Evolutionary conservation across 2,797 vertebrate species (phyloP).

Genomic region (Rhyacichthys aspro): DNA sequence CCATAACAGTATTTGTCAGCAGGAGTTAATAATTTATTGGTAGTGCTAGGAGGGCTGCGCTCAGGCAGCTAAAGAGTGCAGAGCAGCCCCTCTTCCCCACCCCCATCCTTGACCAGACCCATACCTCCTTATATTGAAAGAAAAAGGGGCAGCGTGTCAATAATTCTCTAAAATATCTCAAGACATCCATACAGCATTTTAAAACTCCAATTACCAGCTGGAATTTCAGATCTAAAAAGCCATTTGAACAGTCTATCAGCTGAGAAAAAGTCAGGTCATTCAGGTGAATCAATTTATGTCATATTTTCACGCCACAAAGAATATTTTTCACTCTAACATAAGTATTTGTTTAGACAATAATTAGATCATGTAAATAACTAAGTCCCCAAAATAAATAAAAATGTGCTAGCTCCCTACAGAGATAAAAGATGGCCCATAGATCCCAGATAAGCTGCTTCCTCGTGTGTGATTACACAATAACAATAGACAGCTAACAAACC

Average conservation of each 20-base stretch:
- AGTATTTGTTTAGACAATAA: too few species aligned
- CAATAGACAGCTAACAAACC: conserved; percentile 72
- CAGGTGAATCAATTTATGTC: conserved; percentile 10
- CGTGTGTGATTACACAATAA: conserved; percentile 73
- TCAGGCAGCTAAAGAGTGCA: conserved; percentile 77
- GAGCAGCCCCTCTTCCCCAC: conserved; percentile 63
- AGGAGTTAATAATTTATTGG: conserved; percentile 88
- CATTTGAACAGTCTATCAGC: conserved; percentile 48
- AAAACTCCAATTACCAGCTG: conserved; percentile 49
- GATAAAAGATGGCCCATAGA: conserved; percentile 53
- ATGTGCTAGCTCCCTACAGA: conserved; percentile 49
- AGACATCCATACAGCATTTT: conserved; percentile 50
- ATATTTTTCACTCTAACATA: not conserved
- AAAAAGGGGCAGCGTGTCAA: conserved; percentile 64
- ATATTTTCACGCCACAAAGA: not conserved
- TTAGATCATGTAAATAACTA: too few species aligned
- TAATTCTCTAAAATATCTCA: conserved; percentile 72
- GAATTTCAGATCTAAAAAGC: conserved; percentile 59
- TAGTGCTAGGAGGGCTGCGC: conserved; percentile 76
- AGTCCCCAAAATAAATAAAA: not conserved
- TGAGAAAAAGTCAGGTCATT: conserved; percentile 42
- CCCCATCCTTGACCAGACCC: conserved; percentile 68
- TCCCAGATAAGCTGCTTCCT: conserved; percentile 50
- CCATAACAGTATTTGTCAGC: conserved; percentile 88
- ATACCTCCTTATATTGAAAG: conserved; percentile 69